Percentiles rank a stretch among this genome's conserved stretches.
Conservation (phyloP, 2,797 vertebrate species). For the Cryptoprocta ferox region DNA sequence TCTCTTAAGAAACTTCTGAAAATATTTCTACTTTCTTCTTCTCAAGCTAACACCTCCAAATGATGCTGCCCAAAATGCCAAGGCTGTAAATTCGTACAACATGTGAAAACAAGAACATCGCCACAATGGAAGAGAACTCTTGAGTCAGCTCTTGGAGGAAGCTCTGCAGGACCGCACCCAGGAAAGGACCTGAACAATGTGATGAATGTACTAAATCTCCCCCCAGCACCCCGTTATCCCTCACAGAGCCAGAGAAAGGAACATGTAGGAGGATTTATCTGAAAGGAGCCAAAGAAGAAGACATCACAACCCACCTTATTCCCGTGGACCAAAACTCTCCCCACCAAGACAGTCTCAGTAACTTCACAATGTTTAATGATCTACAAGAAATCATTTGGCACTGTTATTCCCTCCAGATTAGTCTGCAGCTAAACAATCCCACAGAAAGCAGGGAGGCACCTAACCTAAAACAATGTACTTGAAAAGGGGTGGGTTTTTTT, state of each 20-base stretch:
- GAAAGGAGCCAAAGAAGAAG: slow-evolving; percentile 48
- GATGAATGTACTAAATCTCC: slow-evolving; percentile 39
- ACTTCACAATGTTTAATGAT: background rate
- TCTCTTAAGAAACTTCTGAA: slow-evolving; percentile 51
- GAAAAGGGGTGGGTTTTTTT: background rate
- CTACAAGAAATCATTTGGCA: slow-evolving; percentile 39
- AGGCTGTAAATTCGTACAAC: slow-evolving; percentile 43
- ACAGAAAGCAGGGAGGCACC: slow-evolving; percentile 30
- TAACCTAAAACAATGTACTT: slow-evolving; percentile 36
- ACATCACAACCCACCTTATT: slow-evolving; percentile 66
- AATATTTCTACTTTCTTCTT: slow-evolving; percentile 61
- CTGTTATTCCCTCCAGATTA: slow-evolving; percentile 8
- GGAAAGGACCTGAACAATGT: slow-evolving; percentile 73
- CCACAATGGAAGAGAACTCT: slow-evolving; percentile 63
- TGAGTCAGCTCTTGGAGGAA: slow-evolving; percentile 73
- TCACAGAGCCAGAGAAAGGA: slow-evolving; percentile 52
- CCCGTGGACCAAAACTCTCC: slow-evolving; percentile 48
- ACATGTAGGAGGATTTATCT: slow-evolving; percentile 61
- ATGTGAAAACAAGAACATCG: slow-evolving; percentile 72
- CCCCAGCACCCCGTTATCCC: background rate
- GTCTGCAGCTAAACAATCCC: background rate
- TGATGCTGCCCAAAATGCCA: slow-evolving; percentile 52
- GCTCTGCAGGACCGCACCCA: slow-evolving; percentile 72
- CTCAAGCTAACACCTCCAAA: slow-evolving; percentile 51
- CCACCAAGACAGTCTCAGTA: background rate